Percentiles rank a stretch among this genome's conserved stretches.
These are phyloP conservation scores for Heliconius hermathena DNA, from an alignment of 1,140 invertebrate species.

Conservation along the genomic window DNA sequence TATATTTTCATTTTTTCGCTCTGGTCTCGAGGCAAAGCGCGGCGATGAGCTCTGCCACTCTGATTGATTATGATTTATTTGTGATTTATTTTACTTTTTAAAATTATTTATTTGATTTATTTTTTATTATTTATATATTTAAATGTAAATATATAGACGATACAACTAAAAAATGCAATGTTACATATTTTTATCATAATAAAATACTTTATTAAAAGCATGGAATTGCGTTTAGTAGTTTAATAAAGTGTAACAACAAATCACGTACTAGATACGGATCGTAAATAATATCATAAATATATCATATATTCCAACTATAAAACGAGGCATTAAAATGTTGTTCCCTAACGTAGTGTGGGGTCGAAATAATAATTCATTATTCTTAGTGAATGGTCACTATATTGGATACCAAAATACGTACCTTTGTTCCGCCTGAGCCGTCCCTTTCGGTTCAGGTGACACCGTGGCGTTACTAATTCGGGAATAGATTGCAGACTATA, in stretches of 20 bases:
- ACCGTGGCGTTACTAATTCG: conserved; percentile 72
- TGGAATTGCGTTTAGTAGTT: background rate
- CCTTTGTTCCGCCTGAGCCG: conserved; percentile 66
- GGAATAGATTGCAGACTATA: conserved; percentile 45
- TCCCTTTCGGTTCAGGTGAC: conserved; percentile 75
- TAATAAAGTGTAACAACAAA: conserved; percentile 9
- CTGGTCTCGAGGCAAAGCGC: no score
- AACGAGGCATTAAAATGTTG: conserved; percentile 51
- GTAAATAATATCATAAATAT: conserved; percentile 59
- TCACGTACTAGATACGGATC: conserved; percentile 16
- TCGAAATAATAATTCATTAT: conserved; percentile 74
- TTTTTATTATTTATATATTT: no score
- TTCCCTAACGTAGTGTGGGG: conserved; percentile 59
- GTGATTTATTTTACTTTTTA: no score
- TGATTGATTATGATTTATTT: no score
- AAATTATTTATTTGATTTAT: no score
- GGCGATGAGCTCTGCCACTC: no score
- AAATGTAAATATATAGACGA: background rate
- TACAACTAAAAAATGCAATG: no score
- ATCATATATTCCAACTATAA: conserved; percentile 66
- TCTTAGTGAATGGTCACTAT: conserved; percentile 59
- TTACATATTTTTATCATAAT: no score
- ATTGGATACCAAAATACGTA: conserved; percentile 69
- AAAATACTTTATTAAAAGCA: no score
- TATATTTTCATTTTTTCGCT: no score